A percentile compares a stretch with the other conserved stretches of the same genome.
Conservation (phyloP, 2,797 vertebrate genomes). For the Bradypodion pumilum region DNA sequence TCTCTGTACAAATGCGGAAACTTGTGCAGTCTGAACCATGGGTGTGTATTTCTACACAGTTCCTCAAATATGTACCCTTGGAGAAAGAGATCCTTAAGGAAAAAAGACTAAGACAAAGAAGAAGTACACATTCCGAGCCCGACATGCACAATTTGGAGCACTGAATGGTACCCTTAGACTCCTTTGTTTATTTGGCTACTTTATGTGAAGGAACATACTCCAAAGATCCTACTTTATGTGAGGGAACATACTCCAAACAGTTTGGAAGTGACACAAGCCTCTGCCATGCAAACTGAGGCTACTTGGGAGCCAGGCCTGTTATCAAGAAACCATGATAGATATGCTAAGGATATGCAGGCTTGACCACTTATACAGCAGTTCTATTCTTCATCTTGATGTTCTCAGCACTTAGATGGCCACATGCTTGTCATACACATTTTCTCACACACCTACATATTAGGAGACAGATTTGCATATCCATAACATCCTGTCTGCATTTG, state of each 20-base stretch:
- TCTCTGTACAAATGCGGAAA: background rate
- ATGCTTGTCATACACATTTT: conserved; percentile 68
- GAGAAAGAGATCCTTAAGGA: background rate
- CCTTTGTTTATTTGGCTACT: background rate
- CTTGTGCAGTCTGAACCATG: background rate
- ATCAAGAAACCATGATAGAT: background rate
- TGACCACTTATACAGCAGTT: background rate
- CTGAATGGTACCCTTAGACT: background rate
- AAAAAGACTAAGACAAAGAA: too few relatives aligned
- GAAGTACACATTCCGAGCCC: background rate
- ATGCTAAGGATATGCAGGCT: background rate
- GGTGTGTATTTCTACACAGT: background rate
- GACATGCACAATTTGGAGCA: background rate
- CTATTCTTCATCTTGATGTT: conserved; percentile 19
- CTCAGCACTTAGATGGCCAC: conserved; percentile 79
- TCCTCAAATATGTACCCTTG: background rate
- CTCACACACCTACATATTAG: conserved; percentile 86
- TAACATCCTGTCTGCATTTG: conserved; percentile 98
- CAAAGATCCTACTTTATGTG: background rate
- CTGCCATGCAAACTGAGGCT: background rate
- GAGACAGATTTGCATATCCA: conserved; percentile 98
- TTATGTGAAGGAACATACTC: background rate
- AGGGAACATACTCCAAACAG: background rate
- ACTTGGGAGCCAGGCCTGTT: background rate
- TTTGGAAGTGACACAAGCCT: background rate